A percentile compares a stretch with the other conserved stretches of the same genome.
Evolutionary conservation across 2,888 invertebrate species (phyloP).

Genomic region (Cephus runcator): DNA sequence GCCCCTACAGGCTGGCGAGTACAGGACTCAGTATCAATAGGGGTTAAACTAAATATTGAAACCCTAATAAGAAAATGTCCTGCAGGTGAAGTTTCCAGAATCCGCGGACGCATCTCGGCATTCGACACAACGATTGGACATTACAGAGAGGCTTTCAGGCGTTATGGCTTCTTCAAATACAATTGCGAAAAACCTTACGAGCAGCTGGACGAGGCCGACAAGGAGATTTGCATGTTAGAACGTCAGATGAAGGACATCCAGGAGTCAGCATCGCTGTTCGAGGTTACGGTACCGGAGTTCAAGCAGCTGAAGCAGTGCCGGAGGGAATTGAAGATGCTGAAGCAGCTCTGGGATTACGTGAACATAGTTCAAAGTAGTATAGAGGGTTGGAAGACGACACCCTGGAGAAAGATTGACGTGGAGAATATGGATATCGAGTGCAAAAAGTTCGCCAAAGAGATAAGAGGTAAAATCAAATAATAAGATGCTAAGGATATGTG

Average conservation of each 20-base stretch:
- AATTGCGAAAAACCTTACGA: slow-evolving; percentile 79
- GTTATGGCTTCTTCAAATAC: slow-evolving; percentile 81
- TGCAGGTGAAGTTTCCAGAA: slow-evolving; percentile 85
- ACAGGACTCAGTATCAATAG: not conserved
- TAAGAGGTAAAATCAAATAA: slow-evolving; percentile 68
- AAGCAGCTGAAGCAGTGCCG: slow-evolving; percentile 92
- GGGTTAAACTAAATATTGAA: not conserved
- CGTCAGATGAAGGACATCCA: slow-evolving; percentile 87
- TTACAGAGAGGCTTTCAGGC: slow-evolving; percentile 89
- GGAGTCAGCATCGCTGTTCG: slow-evolving; percentile 92
- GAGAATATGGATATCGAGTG: slow-evolving; percentile 99
- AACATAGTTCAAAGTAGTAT: slow-evolving; percentile 90
- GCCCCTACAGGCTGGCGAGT: slow-evolving; percentile 83
- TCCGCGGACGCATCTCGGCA: slow-evolving; percentile 84
- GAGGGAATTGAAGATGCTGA: slow-evolving; percentile 87
- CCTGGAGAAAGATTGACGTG: slow-evolving; percentile 96
- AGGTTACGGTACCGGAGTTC: slow-evolving; percentile 95
- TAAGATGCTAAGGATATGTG: too few relatives aligned
- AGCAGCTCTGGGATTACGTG: slow-evolving; percentile 97
- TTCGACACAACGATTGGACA: slow-evolving; percentile 87
- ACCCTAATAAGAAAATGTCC: not conserved
- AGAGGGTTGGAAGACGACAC: slow-evolving; percentile 97
- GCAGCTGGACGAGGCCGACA: slow-evolving; percentile 81
- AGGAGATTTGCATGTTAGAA: slow-evolving; percentile 83
- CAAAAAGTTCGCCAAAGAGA: slow-evolving; percentile 96